A percentile compares a stretch with the other conserved stretches of the same genome.
Evolutionary conservation across 2,888 invertebrate genomes (phyloP).

Genomic region (Chrysina gloriosa): DNA sequence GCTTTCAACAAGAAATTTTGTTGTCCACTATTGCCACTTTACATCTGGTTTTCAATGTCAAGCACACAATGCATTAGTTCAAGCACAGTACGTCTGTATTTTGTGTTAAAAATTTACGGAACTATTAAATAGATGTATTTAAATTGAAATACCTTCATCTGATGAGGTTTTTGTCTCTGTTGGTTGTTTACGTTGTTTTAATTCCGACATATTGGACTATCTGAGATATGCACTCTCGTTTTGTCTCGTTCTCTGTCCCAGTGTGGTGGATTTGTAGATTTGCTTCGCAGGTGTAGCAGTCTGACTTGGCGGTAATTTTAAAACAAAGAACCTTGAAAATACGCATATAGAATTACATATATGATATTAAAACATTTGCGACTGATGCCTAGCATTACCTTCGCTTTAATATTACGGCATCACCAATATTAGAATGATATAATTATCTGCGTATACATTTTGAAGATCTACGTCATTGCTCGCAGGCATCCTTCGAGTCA

Average conservation of each 20-base stretch:
- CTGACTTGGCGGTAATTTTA: conserved; percentile 23
- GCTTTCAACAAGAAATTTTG: conserved; percentile 38
- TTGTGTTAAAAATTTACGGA: neutral
- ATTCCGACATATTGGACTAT: conserved; percentile 64
- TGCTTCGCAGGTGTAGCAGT: conserved; percentile 24
- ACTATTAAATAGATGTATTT: neutral
- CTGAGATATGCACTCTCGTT: conserved; percentile 26
- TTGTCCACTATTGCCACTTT: conserved; percentile 38
- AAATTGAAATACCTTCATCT: conserved; percentile 47
- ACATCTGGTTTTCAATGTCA: conserved; percentile 44
- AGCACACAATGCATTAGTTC: conserved; percentile 1
- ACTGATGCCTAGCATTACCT: neutral
- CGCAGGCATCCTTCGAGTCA: neutral
- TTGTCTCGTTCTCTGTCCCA: conserved; percentile 30
- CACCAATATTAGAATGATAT: conserved; percentile 27
- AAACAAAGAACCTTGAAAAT: conserved; percentile 12
- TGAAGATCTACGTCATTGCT: neutral
- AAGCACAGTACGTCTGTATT: neutral
- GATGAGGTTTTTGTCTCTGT: conserved; percentile 60
- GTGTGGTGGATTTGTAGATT: conserved; percentile 26
- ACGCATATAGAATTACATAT: neutral
- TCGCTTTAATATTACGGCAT: neutral
- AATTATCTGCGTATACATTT: conserved; percentile 9
- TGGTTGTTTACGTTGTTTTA: conserved; percentile 68
- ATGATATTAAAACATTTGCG: neutral